Conservation (phyloP, 2,113 vertebrate species). For the Siniperca chuatsi region DNA sequence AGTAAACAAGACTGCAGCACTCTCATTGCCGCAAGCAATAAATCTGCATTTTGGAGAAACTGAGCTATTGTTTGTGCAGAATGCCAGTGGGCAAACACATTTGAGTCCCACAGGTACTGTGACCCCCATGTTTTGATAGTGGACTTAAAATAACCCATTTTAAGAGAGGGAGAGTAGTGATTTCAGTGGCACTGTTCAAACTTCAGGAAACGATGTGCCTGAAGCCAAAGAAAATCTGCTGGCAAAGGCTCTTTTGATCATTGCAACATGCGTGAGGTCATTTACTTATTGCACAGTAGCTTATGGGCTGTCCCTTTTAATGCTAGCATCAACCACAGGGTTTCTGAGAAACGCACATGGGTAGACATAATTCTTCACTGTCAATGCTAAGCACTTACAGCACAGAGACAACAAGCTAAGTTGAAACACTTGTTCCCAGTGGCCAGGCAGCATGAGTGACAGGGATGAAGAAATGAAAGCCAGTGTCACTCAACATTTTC, state of each 20-base stretch:
- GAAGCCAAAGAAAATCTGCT: constrained; percentile 43
- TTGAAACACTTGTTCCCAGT: constrained; percentile 70
- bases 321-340: constrained; percentile 19
- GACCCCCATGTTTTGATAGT: constrained; percentile 37
- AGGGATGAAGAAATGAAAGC: constrained; percentile 72
- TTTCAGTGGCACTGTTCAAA: constrained; percentile 47
- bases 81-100: constrained; percentile 46
- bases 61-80: constrained; percentile 27
- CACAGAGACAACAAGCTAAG: constrained; percentile 55
- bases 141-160: constrained; percentile 50
- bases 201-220: constrained; percentile 45
- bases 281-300: constrained; percentile 41
- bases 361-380: constrained; percentile 43
- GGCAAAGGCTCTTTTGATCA: constrained; percentile 66
- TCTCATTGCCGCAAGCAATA: constrained; percentile 4
- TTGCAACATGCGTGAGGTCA: constrained; percentile 57
- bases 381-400: constrained; percentile 52
- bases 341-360: constrained; percentile 42
- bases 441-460: constrained; percentile 69
- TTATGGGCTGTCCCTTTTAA: constrained; percentile 36
- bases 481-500: constrained; percentile 76
- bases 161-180: constrained; percentile 20
- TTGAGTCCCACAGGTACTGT: constrained; percentile 27
- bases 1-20: background rate
- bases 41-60: constrained; percentile 23